phyloP scores from a whole-genome alignment of 2,888 invertebrate genomes.

The Xiphydria camelus region DNA sequence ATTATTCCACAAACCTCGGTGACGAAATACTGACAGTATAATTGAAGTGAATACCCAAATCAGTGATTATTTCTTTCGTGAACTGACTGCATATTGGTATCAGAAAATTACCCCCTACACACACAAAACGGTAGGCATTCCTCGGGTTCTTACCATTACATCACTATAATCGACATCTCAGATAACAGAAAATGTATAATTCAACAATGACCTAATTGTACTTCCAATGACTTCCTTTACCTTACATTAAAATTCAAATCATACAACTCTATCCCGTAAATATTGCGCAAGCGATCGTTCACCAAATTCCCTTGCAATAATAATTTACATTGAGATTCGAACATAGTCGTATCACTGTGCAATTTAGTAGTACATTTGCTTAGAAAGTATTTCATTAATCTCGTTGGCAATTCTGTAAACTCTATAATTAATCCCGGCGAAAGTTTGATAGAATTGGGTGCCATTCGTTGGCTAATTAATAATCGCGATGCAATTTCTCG shows the following conservation, averaged over 20 bases:
- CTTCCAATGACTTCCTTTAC: background rate
- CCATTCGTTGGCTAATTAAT: slow-evolving; percentile 33
- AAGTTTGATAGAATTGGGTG: too few relatives aligned
- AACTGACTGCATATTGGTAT: too few relatives aligned
- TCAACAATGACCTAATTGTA: slow-evolving; percentile 2
- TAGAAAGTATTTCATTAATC: background rate
- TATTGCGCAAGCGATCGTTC: slow-evolving; percentile 22
- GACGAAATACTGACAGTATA: too few relatives aligned
- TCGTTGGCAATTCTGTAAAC: background rate
- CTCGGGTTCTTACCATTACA: background rate
- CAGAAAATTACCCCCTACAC: too few relatives aligned
- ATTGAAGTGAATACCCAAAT: too few relatives aligned
- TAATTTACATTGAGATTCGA: too few relatives aligned
- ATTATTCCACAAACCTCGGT: too few relatives aligned
- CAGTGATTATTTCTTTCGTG: too few relatives aligned
- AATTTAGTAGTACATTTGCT: background rate
- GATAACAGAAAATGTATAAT: slow-evolving; percentile 4
- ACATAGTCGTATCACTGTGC: background rate
- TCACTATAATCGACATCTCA: background rate
- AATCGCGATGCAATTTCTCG: slow-evolving; percentile 21
- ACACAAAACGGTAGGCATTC: too few relatives aligned
- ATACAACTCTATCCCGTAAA: slow-evolving; percentile 18
- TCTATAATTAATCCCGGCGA: too few relatives aligned
- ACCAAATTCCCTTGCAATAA: background rate
- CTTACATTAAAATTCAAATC: slow-evolving; percentile 27